A percentile compares a stretch with the other conserved stretches of the same genome.
Conservation (phyloP, 1,140 invertebrate species). For the Chionoecetes opilio region DNA sequence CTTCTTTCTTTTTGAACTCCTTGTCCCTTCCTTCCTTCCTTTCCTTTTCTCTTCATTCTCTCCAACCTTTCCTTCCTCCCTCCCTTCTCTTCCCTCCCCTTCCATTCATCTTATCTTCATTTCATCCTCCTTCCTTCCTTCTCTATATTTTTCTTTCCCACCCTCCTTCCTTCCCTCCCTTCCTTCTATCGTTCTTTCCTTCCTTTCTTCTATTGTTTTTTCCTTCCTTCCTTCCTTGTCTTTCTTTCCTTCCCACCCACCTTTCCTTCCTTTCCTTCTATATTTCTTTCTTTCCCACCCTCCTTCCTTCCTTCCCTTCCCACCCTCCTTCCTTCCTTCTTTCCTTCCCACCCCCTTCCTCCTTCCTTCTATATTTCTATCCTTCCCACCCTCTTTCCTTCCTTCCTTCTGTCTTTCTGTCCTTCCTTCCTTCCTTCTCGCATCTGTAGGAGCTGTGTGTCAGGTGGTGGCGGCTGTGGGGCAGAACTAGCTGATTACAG, state of each 20-base stretch:
- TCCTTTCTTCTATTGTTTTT: neutral
- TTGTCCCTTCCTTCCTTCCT: too few relatives aligned
- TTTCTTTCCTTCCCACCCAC: neutral
- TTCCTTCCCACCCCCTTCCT: neutral
- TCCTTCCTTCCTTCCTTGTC: neutral
- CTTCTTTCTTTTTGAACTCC: too few relatives aligned
- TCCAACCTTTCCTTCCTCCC: too few relatives aligned
- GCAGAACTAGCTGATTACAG: constrained; percentile 35
- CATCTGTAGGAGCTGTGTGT: neutral
- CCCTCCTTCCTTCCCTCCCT: neutral
- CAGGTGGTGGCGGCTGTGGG: constrained; percentile 40
- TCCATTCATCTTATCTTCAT: too few relatives aligned
- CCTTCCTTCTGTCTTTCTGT: neutral
- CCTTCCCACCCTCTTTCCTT: neutral
- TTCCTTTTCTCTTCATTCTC: too few relatives aligned
- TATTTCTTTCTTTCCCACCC: neutral
- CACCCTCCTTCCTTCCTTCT: neutral
- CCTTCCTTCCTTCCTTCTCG: neutral
- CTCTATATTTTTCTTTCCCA: too few relatives aligned
- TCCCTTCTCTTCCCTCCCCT: too few relatives aligned
- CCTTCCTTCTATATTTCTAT: neutral
- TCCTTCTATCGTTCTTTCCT: too few relatives aligned
- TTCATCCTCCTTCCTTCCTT: neutral
- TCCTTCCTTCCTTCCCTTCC: neutral
- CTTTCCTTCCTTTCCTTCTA: neutral